A percentile compares a stretch with the other conserved stretches of the same genome.
Conservation (phyloP, 2,113 vertebrate genomes). For the Upupa epops region DNA sequence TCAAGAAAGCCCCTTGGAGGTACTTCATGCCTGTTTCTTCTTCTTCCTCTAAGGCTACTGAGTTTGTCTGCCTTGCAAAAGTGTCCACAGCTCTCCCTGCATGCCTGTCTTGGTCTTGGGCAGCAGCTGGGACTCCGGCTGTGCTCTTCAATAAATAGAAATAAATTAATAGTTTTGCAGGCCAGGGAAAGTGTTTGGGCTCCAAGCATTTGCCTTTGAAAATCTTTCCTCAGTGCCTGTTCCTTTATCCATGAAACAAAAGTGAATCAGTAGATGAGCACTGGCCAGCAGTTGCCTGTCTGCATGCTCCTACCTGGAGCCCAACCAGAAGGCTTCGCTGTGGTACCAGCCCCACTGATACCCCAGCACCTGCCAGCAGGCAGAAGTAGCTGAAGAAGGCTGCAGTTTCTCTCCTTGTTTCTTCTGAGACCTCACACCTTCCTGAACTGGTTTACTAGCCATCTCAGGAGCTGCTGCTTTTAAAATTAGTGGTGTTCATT, state of each 20-base stretch:
- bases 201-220: background rate
- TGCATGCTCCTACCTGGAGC: background rate
- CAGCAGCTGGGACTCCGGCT: background rate
- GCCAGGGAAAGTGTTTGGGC: background rate
- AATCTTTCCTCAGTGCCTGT: background rate
- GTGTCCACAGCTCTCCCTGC: background rate
- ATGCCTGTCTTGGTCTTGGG: accelerated
- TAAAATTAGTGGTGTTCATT: background rate
- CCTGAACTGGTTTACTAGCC: background rate
- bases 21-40: background rate
- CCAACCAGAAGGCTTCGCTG: too few relatives aligned
- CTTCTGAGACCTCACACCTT: background rate
- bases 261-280: background rate
- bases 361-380: background rate
- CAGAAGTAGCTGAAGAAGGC: background rate
- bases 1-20: background rate
- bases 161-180: background rate
- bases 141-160: background rate
- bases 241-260: background rate
- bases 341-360: background rate
- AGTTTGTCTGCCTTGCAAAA: background rate
- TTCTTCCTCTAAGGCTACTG: background rate
- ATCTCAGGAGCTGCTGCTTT: background rate
- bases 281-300: background rate
- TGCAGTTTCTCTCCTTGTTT: background rate